Evolutionary conservation across 2,888 invertebrate genomes (phyloP).

Genomic region (Mythimna vitellina): DNA sequence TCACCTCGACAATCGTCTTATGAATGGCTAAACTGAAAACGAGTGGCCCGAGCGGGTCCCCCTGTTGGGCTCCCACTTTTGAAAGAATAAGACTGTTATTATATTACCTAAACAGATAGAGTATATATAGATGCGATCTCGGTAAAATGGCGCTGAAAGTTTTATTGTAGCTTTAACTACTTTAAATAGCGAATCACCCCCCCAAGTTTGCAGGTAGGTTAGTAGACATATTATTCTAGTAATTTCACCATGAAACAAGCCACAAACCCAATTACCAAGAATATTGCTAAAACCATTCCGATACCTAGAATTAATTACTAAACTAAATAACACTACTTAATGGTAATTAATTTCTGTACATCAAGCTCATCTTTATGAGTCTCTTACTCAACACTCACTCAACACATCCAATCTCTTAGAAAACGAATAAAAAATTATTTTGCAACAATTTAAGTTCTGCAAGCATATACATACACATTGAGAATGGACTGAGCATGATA

Average conservation of each 20-base stretch:
- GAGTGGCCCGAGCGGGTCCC: no score
- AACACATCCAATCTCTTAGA: constrained; percentile 10
- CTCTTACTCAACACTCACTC: constrained; percentile 7
- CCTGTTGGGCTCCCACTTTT: no score
- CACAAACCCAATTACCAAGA: constrained; percentile 23
- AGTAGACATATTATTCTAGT: constrained; percentile 14
- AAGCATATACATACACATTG: background rate
- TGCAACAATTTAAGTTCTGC: constrained; percentile 27
- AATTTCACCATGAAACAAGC: constrained; percentile 10
- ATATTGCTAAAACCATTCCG: constrained; percentile 14
- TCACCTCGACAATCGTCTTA: no score
- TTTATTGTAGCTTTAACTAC: no score
- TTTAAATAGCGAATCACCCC: no score
- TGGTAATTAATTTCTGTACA: constrained; percentile 14
- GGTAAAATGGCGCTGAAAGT: no score
- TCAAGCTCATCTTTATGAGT: constrained; percentile 23
- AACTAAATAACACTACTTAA: background rate
- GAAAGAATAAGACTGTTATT: no score
- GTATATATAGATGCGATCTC: no score
- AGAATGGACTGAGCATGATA: background rate
- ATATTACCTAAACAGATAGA: no score
- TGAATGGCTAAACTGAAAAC: no score
- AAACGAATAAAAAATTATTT: constrained; percentile 21
- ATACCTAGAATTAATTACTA: constrained; percentile 40
- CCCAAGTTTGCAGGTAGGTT: no score